Conservation (phyloP, 2,113 vertebrate genomes). For the Alces alces region DNA sequence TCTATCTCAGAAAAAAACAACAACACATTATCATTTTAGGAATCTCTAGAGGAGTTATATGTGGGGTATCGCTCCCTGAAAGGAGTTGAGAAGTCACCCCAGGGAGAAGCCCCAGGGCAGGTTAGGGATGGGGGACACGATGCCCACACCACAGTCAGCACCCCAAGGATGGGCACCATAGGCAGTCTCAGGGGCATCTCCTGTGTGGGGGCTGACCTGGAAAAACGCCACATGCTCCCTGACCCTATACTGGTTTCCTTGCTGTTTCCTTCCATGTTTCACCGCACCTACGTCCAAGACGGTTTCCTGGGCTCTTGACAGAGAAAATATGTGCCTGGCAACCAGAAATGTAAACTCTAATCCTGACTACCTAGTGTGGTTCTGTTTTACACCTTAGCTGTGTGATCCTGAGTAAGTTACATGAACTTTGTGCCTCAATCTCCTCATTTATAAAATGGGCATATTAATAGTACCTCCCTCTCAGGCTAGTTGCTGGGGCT, state of each 20-base stretch:
- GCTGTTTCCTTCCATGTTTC: not conserved
- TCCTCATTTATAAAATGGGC: not conserved
- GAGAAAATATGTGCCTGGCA: not conserved
- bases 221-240: not conserved
- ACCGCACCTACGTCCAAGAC: accelerated
- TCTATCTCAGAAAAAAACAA: too few species aligned
- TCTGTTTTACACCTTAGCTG: not conserved
- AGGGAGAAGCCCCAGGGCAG: not conserved
- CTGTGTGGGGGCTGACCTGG: not conserved
- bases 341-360: not conserved
- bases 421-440: not conserved
- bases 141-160: not conserved
- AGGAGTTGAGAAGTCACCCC: not conserved
- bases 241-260: not conserved
- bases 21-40: not conserved
- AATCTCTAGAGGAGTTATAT: not conserved
- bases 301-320: accelerated
- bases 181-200: accelerated
- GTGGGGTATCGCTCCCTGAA: not conserved
- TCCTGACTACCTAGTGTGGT: not conserved
- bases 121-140: not conserved
- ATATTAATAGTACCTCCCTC: not conserved
- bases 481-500: not conserved
- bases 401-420: not conserved
- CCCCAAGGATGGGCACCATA: not conserved